Percentiles rank a stretch among this genome's conserved stretches.
Conservation (phyloP, 1,140 invertebrate genomes). For the Hypsibius dujardini region DNA sequence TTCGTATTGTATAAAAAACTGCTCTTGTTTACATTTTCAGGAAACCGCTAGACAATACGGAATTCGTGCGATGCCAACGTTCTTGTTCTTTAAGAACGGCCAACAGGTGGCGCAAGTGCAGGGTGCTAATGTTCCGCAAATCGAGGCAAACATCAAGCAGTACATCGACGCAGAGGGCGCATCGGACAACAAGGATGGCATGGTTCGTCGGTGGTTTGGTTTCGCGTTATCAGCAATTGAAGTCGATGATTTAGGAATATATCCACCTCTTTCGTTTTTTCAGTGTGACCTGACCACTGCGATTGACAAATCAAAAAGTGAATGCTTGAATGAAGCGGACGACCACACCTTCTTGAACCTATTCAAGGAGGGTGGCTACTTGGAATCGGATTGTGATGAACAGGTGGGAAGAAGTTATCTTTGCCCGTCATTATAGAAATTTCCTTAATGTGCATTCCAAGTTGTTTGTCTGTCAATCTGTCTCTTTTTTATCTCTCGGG, state of each 20-base stretch:
- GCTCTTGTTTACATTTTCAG: slow-evolving; percentile 25
- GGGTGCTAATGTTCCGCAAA: slow-evolving; percentile 56
- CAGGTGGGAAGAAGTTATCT: slow-evolving; percentile 36
- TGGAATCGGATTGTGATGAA: slow-evolving; percentile 84
- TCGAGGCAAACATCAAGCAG: slow-evolving; percentile 77
- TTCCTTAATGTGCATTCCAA: slow-evolving; percentile 12
- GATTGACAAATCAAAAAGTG: slow-evolving; percentile 69
- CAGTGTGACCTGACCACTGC: slow-evolving; percentile 74
- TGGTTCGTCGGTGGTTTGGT: neutral
- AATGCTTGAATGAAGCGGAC: slow-evolving; percentile 91
- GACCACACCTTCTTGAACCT: slow-evolving; percentile 62
- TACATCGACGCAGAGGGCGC: slow-evolving; percentile 40
- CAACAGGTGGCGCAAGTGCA: slow-evolving; percentile 58
- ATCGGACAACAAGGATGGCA: slow-evolving; percentile 22
- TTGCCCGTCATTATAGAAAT: neutral
- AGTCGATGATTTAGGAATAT: slow-evolving; percentile 2
- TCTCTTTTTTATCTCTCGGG: too few relatives aligned
- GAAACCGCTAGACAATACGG: slow-evolving; percentile 65
- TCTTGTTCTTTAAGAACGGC: slow-evolving; percentile 79
- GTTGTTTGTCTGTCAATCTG: neutral
- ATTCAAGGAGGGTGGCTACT: slow-evolving; percentile 52
- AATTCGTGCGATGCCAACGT: slow-evolving; percentile 90
- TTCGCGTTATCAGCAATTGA: too few relatives aligned
- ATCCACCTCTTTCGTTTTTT: slow-evolving; percentile 26
- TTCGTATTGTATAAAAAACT: slow-evolving; percentile 9